Conservation (phyloP, 2,797 vertebrate genomes). For the Falco biarmicus region DNA sequence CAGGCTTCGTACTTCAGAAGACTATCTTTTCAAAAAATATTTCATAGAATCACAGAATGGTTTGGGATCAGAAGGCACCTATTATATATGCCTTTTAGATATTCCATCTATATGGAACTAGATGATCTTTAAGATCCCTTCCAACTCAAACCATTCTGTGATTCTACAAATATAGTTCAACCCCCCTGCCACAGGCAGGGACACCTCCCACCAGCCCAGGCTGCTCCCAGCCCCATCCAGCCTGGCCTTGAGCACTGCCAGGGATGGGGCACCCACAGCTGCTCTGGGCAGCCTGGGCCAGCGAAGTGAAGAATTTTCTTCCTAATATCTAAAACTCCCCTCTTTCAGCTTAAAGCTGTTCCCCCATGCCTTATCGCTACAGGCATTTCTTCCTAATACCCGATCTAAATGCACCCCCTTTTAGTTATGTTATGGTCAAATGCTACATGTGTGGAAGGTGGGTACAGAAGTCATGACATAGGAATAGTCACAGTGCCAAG, state of each 20-base stretch:
- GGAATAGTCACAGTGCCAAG: not conserved
- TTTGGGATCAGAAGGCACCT: fast-evolving
- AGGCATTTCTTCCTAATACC: not conserved
- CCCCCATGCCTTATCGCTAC: too few relatives aligned
- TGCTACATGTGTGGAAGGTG: too few relatives aligned
- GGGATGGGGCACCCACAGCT: not conserved
- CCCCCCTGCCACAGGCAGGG: not conserved
- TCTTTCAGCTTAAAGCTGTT: too few relatives aligned
- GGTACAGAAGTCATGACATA: not conserved
- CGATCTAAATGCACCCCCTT: not conserved
- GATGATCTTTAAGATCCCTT: too few relatives aligned
- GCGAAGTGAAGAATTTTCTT: not conserved
- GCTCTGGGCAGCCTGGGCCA: fast-evolving
- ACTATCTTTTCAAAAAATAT: not conserved
- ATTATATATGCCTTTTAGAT: too few relatives aligned
- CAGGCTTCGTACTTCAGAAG: not conserved
- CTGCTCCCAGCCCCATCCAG: fast-evolving
- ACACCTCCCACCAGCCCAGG: fast-evolving
- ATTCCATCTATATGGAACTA: too few relatives aligned
- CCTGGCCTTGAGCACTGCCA: not conserved
- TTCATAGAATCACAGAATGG: not conserved
- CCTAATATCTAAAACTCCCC: too few relatives aligned
- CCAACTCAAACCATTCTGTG: too few relatives aligned
- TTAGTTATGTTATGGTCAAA: not conserved
- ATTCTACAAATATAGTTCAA: too few relatives aligned